Evolutionary conservation across 2,797 vertebrate species (phyloP), one percentile per base, ranked within the genome.

Genomic region (Neopelma chrysocephalum): DNA sequence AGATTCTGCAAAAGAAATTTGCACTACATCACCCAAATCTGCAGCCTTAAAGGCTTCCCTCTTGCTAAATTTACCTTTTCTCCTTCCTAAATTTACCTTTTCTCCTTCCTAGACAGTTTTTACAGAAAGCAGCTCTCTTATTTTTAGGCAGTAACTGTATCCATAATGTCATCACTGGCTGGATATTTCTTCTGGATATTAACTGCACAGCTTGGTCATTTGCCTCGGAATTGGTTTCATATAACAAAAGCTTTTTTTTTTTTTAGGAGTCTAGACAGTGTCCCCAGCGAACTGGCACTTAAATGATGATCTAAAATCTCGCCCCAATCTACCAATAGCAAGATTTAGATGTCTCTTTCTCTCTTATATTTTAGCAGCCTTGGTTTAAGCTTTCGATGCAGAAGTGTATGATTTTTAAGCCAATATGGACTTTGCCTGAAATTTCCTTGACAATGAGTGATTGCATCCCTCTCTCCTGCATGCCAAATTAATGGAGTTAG

Each of bases 171-270:
- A 12, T 69, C 38, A 23, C 87, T 89, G 51, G 23, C 89, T 87
- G 47, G 81, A 2, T 45, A 53, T 66, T 34, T 65, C 89, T 61
- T 36, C 87, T 36, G 56, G 81, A 31, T 91, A 73, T 85, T 87
- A 36, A 58, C 83, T 36, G 76, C 75, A 12, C 36, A 19, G 94
- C 91, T 80, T 87, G 80, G 89, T 93, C 90, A 79, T 94, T 92
- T 94, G 95, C 92, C 89, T 95, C 56, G 2, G 26, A 69, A 82
- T 88, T 91, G 93, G 87, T 89, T 93, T 93, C 89, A 93, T 91
- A 94, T 81, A 94, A 96, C 85, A 94, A 58, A 90, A 96, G 80
- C 51, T 3, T 26, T 21, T 54, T 54, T 82, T 75, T 78, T 68
- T 51, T 56, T 38, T 32, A 82, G 69, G 53, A 91, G 95, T 96